Evolutionary conservation across 2,113 vertebrate species (phyloP).

Genomic region (Aphelocoma coerulescens): DNA sequence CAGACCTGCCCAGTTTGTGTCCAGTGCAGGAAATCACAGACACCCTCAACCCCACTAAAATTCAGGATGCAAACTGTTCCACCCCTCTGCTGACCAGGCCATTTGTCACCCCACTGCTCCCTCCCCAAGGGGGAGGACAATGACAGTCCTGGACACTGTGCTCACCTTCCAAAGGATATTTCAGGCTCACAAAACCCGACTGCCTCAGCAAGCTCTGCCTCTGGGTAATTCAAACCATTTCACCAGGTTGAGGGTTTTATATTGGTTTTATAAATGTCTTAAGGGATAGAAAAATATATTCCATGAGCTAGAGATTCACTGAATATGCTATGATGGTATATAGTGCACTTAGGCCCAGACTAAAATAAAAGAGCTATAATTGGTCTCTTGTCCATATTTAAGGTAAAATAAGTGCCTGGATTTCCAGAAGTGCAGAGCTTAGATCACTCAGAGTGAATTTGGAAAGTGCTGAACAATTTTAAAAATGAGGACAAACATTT

Average conservation of each 20-base stretch:
- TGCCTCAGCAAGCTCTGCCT: not conserved
- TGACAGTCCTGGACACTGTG: rapidly evolving
- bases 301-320: not conserved
- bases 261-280: not conserved
- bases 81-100: not conserved
- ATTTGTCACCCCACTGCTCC: not conserved
- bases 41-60: not conserved
- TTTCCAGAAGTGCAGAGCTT: not conserved
- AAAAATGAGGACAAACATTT: not conserved
- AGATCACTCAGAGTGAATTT: not conserved
- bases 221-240: not conserved
- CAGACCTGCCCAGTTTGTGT: not conserved
- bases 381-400: constrained; percentile 11
- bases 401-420: not conserved
- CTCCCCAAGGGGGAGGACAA: rapidly evolving
- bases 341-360: not conserved
- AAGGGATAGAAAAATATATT: not conserved
- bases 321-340: not conserved
- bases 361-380: constrained; percentile 3
- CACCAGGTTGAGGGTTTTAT: not conserved
- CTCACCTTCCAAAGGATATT: not conserved
- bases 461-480: not conserved
- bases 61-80: not conserved
- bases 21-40: not conserved
- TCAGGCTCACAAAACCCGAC: not conserved